Evolutionary conservation across 2,113 vertebrate species (phyloP).

Genomic region (Crotalus helleri): DNA sequence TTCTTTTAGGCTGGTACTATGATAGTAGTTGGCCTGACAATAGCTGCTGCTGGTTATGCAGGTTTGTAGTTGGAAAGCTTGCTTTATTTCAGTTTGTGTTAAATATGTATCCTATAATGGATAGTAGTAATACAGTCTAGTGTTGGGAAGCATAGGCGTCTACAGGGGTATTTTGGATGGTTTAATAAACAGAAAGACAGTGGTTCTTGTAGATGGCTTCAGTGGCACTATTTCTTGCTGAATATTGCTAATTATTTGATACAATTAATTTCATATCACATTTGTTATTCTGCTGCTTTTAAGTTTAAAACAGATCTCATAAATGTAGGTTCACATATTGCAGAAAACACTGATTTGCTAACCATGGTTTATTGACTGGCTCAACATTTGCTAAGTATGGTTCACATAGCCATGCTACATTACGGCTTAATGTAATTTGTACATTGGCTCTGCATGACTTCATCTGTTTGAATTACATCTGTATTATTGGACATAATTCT

Average conservation of each 20-base stretch:
- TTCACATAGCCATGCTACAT: not conserved
- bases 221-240: not conserved
- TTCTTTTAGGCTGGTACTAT: conserved; percentile 79
- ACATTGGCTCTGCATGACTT: not conserved
- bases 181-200: not conserved
- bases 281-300: not conserved
- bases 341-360: not conserved
- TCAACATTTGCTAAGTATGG: not conserved
- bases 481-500: not conserved
- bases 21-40: conserved; percentile 86
- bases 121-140: not conserved
- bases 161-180: not conserved
- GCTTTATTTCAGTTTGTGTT: not conserved
- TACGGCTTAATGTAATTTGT: not conserved
- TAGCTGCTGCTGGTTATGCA: conserved; percentile 92
- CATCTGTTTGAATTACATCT: not conserved
- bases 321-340: not conserved
- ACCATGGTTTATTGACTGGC: not conserved
- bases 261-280: not conserved
- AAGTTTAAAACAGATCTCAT: not conserved
- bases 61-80: conserved; percentile 66
- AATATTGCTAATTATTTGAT: not conserved
- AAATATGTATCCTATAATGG: fast-evolving
- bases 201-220: not conserved
- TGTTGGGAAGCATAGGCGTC: not conserved